These are phyloP conservation scores for Cryptoprocta ferox DNA, from an alignment of 2,797 vertebrate genomes.

Conservation along the genomic window DNA sequence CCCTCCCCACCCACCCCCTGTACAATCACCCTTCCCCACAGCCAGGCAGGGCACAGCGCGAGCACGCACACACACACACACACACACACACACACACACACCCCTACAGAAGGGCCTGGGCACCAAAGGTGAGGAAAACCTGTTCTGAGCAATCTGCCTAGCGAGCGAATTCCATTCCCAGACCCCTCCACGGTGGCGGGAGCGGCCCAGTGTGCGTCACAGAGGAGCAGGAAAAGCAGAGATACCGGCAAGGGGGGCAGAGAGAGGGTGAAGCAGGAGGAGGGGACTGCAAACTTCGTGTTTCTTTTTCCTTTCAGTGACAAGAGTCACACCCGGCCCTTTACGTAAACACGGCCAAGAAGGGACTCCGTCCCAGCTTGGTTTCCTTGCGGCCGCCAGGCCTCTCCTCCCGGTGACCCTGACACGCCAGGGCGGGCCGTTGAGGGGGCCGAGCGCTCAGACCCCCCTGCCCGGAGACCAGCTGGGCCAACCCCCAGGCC, in stretches of 20 bases:
- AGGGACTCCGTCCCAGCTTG: slow-evolving; percentile 69
- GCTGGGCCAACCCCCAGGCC: slow-evolving; percentile 8
- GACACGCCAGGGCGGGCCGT: neutral
- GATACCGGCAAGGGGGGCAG: neutral
- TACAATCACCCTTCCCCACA: neutral
- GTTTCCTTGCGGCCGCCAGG: slow-evolving; percentile 68
- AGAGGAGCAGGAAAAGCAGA: slow-evolving; percentile 49
- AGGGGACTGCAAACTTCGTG: slow-evolving; percentile 65
- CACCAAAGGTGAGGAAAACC: slow-evolving; percentile 75
- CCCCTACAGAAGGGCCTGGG: slow-evolving; percentile 4
- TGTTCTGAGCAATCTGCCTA: slow-evolving; percentile 74
- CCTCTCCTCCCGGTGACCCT: slow-evolving; percentile 72
- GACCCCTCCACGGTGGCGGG: slow-evolving; percentile 35
- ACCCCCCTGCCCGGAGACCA: slow-evolving; percentile 13
- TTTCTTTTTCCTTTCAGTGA: slow-evolving; percentile 77
- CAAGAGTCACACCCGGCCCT: slow-evolving; percentile 76
- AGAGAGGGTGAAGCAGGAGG: slow-evolving; percentile 25
- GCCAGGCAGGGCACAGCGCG: neutral
- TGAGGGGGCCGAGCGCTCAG: neutral
- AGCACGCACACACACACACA: neutral
- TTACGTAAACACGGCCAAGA: slow-evolving; percentile 78
- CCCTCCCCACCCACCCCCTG: neutral
- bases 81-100: neutral
- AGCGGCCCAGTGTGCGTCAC: slow-evolving; percentile 55
- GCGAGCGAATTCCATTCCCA: slow-evolving; percentile 62